These are phyloP conservation scores for Myrmecobius fasciatus DNA, from an alignment of 2,113 vertebrate species.

Conservation along the genomic window DNA sequence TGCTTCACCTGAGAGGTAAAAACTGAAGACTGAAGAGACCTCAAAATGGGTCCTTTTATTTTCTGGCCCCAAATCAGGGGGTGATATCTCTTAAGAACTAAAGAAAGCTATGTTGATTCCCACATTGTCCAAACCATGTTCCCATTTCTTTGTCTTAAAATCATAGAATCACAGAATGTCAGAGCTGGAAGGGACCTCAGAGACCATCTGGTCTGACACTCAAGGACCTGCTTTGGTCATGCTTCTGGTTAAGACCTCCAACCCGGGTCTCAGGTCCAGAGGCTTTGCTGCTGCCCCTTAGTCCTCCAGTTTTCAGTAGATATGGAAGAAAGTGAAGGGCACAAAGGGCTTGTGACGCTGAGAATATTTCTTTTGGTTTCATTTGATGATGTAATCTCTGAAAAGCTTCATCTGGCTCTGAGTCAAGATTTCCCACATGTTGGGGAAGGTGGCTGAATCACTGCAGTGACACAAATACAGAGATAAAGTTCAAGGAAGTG, in stretches of 20 bases:
- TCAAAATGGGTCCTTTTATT: neutral
- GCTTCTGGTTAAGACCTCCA: neutral
- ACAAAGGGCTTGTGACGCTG: neutral
- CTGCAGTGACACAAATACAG: neutral
- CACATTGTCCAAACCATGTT: neutral
- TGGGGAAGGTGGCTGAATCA: neutral
- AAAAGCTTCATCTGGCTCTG: neutral
- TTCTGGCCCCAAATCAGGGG: neutral
- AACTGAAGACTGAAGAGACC: neutral
- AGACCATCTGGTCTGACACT: neutral
- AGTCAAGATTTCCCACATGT: conserved; percentile 54
- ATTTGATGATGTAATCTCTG: conserved; percentile 54
- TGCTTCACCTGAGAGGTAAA: neutral
- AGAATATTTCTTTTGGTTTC: neutral
- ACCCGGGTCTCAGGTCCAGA: neutral
- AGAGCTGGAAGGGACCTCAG: neutral
- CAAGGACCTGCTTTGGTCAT: neutral
- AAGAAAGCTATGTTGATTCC: neutral
- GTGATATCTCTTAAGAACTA: neutral
- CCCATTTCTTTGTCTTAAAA: neutral
- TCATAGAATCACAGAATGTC: neutral
- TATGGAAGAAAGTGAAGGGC: neutral
- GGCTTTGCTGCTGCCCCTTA: neutral
- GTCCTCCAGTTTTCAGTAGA: rapidly evolving
- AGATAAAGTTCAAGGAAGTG: neutral